Evolutionary conservation across 2,888 invertebrate genomes (phyloP), one percentile per base, ranked within the genome.

Genomic region (Eilema depressum): DNA sequence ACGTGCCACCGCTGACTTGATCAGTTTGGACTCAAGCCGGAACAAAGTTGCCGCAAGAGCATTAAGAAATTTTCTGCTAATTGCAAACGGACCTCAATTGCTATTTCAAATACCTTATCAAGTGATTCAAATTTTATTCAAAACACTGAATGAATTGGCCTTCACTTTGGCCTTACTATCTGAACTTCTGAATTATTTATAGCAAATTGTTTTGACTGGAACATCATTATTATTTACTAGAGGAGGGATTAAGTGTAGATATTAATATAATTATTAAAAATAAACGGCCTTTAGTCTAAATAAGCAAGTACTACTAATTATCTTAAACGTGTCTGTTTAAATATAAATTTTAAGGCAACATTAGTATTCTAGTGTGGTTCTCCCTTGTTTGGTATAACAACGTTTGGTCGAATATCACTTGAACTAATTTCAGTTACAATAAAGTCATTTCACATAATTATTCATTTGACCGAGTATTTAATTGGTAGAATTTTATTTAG

Each of bases 1-100:
- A 94, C 95, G 95, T 94, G 94, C 93, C 88, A 85, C 88, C 86
- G 82, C 88, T 88, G 85, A 89, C 89, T 91, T 90, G 91, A 95
- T 95, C 96, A 95, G 95, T 96, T 95, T 92, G 95, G 94, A 89
- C 88, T 95, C 84, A 90, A 94, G 92, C 94, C 93, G 94, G 94
- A 95, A 95, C 95, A 93, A 96, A 93, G 87, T 93, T 91, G 80
- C 84, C 80, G 76, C 75, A 83, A 87, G 87, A 89, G 91, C 91
- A 90, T 90, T 89, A 88, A 91, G 88, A 92, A 92, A 91, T 91
- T 93, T 86, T 85, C 85, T 85, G 87, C 91, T 93, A 92, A 93
- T 93, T 92, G 90, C 90, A 88, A 86, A 88, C 82, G 80, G 81
- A 84, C 78, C 75, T 74, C 78, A 74, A 86, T 87, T 81, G 84